Evolutionary conservation across 2,888 invertebrate species (phyloP).

Genomic region (Cerceris rybyensis): DNA sequence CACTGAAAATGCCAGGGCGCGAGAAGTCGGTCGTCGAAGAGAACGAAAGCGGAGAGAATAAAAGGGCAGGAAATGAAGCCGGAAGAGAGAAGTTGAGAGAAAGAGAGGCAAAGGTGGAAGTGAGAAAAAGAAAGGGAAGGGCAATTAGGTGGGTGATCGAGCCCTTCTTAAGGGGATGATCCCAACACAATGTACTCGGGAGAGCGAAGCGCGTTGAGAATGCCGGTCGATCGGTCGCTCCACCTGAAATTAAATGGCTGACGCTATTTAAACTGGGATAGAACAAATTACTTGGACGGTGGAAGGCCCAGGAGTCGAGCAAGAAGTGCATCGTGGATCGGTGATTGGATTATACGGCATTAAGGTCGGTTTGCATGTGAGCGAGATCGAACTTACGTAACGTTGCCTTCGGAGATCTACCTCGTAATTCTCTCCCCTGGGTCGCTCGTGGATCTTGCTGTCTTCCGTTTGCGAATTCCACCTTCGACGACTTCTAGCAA

Average conservation of each 20-base stretch:
- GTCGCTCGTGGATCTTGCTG: not conserved
- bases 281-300: slow-evolving; percentile 41
- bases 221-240: slow-evolving; percentile 26
- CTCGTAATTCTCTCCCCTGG: slow-evolving; percentile 18
- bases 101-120: not conserved
- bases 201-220: not conserved
- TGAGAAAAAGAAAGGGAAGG: slow-evolving; percentile 65
- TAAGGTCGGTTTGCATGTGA: slow-evolving; percentile 1
- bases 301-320: not conserved
- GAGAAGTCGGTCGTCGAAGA: slow-evolving; percentile 22
- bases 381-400: slow-evolving; percentile 3
- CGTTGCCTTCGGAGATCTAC: not conserved
- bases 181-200: slow-evolving; percentile 42
- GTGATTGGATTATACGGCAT: slow-evolving; percentile 38
- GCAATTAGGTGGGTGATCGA: slow-evolving; percentile 79
- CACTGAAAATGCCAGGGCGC: slow-evolving; percentile 30
- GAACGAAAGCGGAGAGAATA: not conserved
- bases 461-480: not conserved
- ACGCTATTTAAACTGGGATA: slow-evolving; percentile 40
- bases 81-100: slow-evolving; percentile 17
- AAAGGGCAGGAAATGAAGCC: no score
- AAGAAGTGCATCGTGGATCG: slow-evolving; percentile 17
- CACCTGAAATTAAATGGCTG: slow-evolving; percentile 54
- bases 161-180: slow-evolving; percentile 71
- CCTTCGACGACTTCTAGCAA: no score